phyloP scores from a whole-genome alignment of 2,797 vertebrate species.

The Eospalax fontanierii region DNA sequence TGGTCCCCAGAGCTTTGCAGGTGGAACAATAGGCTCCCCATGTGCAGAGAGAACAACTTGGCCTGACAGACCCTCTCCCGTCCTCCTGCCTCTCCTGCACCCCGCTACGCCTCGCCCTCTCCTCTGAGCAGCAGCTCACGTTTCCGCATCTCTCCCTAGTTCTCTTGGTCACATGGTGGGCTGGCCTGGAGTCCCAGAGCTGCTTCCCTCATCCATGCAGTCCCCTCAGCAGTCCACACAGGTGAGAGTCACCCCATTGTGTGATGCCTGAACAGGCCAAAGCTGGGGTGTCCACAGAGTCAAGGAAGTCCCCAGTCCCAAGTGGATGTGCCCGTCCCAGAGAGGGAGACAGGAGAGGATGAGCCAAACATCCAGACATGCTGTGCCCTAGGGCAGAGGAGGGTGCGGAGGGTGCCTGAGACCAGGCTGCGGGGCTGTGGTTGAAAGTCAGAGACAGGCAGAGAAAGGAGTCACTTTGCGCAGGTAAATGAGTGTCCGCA shows the following conservation, averaged over 20 bases:
- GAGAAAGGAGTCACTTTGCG: neutral
- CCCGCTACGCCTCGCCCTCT: neutral
- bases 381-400: too few relatives aligned
- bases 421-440: too few relatives aligned
- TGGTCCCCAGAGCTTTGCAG: neutral
- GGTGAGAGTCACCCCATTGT: neutral
- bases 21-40: fast-evolving
- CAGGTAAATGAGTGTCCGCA: neutral
- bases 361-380: neutral
- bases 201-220: neutral
- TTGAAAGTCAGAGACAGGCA: neutral
- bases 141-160: constrained; percentile 21
- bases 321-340: neutral
- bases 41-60: neutral
- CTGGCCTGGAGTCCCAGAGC: neutral
- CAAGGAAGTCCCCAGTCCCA: neutral
- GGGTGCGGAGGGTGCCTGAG: neutral
- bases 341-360: neutral
- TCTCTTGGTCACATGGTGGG: neutral
- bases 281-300: neutral
- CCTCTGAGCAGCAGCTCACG: neutral
- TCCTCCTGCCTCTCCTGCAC: neutral
- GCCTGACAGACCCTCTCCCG: neutral
- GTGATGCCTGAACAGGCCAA: neutral
- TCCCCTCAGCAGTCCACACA: neutral